Conservation (phyloP, 2,888 invertebrate genomes). For the Drosophila atroscutellata region DNA sequence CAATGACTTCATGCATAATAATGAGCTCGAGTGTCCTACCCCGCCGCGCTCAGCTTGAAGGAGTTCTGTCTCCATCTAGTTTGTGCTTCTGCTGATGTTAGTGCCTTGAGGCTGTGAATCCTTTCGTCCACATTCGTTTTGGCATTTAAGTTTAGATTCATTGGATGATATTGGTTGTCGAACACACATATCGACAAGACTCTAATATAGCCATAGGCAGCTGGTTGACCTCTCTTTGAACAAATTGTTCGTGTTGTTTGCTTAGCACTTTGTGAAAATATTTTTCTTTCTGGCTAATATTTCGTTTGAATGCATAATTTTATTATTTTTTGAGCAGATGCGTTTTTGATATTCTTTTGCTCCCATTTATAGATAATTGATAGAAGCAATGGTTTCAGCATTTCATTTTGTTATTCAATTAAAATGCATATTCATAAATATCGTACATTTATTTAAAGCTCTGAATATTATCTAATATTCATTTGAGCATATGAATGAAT, state of each 20-base stretch:
- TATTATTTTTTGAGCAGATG: slow-evolving; percentile 47
- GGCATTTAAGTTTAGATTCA: slow-evolving; percentile 70
- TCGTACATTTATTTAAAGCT: slow-evolving; percentile 11
- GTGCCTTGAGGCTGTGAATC: slow-evolving; percentile 47
- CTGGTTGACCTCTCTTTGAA: slow-evolving; percentile 46
- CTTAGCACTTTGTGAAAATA: slow-evolving; percentile 54
- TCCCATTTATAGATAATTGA: slow-evolving; percentile 40
- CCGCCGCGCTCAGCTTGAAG: slow-evolving; percentile 10
- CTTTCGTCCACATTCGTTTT: slow-evolving; percentile 51
- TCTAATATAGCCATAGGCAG: slow-evolving; percentile 63
- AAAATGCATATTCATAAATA: slow-evolving; percentile 47
- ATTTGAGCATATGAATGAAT: slow-evolving; percentile 16
- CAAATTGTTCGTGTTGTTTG: slow-evolving; percentile 60
- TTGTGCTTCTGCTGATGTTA: slow-evolving; percentile 3
- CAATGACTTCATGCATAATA: slow-evolving; percentile 77
- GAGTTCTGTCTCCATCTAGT: slow-evolving; percentile 10
- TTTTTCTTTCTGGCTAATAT: slow-evolving; percentile 50
- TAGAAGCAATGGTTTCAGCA: slow-evolving; percentile 55
- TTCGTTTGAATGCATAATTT: slow-evolving; percentile 64
- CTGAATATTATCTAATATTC: slow-evolving; percentile 27
- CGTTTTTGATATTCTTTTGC: slow-evolving; percentile 22
- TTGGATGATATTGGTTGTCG: slow-evolving; percentile 60
- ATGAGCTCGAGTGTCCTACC: slow-evolving; percentile 57
- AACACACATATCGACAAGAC: slow-evolving; percentile 46
- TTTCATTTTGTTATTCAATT: slow-evolving; percentile 61